A percentile compares a stretch with the other conserved stretches of the same genome.
Conservation (phyloP, 2,888 invertebrate genomes). For the Caenorhabditis macrosperma region DNA sequence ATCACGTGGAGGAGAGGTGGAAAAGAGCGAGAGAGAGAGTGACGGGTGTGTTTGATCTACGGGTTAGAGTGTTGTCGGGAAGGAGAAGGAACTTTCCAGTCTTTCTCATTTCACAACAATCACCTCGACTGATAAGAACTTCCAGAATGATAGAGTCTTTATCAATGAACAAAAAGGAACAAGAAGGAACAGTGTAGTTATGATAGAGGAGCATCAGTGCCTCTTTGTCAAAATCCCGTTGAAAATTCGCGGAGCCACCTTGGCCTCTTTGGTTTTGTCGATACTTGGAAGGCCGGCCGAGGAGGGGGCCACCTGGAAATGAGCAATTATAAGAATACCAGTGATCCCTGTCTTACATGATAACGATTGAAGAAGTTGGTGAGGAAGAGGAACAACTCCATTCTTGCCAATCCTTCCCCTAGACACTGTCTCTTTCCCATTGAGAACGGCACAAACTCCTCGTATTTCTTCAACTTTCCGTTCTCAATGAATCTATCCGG, state of each 20-base stretch:
- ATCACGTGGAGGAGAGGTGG: too few species aligned
- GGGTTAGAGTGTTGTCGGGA: too few species aligned
- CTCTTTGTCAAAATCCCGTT: conserved; percentile 13
- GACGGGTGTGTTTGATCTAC: too few species aligned
- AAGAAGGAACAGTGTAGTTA: background rate
- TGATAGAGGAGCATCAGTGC: conserved; percentile 18
- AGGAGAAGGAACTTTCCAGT: too few species aligned
- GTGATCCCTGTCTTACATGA: conserved; percentile 34
- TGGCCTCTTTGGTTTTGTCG: conserved; percentile 17
- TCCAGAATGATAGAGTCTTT: too few species aligned
- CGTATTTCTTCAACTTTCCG: conserved; percentile 65
- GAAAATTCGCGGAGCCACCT: conserved; percentile 13
- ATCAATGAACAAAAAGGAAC: background rate
- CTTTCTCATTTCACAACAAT: too few species aligned
- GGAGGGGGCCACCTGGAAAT: conserved; percentile 15
- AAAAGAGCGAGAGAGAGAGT: too few species aligned
- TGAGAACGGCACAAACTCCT: conserved; percentile 60
- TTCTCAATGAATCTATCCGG: conserved; percentile 63
- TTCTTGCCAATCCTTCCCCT: conserved; percentile 59
- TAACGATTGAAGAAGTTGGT: conserved; percentile 63
- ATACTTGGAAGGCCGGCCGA: conserved; percentile 20
- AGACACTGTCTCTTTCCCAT: conserved; percentile 49
- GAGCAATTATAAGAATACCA: background rate
- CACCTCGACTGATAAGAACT: too few species aligned
- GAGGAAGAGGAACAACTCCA: conserved; percentile 64